Evolutionary conservation across 2,797 vertebrate genomes (phyloP).

Genomic region (Pangasius krempfi): DNA sequence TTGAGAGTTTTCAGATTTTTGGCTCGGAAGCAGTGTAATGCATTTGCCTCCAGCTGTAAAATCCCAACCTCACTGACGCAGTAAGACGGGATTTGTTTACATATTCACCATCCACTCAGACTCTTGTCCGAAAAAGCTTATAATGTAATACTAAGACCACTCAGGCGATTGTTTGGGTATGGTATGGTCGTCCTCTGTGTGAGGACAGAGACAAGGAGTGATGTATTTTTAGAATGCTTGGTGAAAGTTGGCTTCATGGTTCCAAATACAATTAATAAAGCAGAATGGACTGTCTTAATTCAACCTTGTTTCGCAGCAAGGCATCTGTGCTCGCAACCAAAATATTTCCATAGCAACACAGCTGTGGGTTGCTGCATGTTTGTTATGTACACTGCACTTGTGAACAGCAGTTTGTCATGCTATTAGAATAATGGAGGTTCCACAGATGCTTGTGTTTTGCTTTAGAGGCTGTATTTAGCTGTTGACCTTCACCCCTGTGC

Average conservation of each 20-base stretch:
- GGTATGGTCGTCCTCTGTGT: slow-evolving; percentile 9
- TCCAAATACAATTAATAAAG: slow-evolving; percentile 35
- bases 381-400: slow-evolving; percentile 46
- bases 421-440: slow-evolving; percentile 38
- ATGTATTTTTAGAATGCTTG: not conserved
- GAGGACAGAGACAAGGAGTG: not conserved
- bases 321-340: slow-evolving; percentile 69
- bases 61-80: not conserved
- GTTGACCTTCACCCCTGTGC: slow-evolving; percentile 33
- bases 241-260: not conserved
- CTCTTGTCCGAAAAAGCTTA: slow-evolving; percentile 49
- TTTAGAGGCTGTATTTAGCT: slow-evolving; percentile 17
- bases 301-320: slow-evolving; percentile 60
- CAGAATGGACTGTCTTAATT: slow-evolving; percentile 38
- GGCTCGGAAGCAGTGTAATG: not conserved
- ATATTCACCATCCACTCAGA: slow-evolving; percentile 19
- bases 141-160: slow-evolving; percentile 56
- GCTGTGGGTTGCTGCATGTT: slow-evolving; percentile 56
- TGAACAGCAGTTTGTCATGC: slow-evolving; percentile 34
- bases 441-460: slow-evolving; percentile 39
- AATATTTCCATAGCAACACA: slow-evolving; percentile 75
- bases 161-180: not conserved
- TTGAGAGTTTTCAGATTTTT: slow-evolving; percentile 17
- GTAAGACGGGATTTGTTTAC: slow-evolving; percentile 30
- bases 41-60: not conserved